These are phyloP conservation scores for Phyto melanocephala DNA, from an alignment of 2,888 invertebrate genomes.

Conservation along the genomic window DNA sequence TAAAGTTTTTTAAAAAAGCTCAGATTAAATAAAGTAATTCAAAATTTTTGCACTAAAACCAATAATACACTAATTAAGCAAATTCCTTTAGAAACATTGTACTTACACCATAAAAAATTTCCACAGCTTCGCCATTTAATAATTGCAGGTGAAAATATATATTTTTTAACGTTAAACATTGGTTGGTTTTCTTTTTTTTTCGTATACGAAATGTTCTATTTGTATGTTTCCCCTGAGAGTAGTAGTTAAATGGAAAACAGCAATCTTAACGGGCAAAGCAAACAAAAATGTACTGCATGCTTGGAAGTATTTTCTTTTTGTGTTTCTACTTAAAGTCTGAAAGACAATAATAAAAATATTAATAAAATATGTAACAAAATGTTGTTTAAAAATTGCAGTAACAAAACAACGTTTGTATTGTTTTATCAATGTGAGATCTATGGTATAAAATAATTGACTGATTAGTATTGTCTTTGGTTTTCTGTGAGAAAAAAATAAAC, in stretches of 20 bases:
- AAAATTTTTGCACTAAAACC: too few relatives aligned
- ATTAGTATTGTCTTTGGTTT: background rate
- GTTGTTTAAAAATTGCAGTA: slow-evolving; percentile 27
- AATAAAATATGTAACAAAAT: slow-evolving; percentile 47
- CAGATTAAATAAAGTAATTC: too few relatives aligned
- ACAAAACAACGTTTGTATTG: slow-evolving; percentile 19
- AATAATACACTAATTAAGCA: too few relatives aligned
- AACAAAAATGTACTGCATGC: slow-evolving; percentile 41
- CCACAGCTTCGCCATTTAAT: slow-evolving; percentile 28
- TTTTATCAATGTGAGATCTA: slow-evolving; percentile 21
- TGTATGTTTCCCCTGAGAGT: background rate
- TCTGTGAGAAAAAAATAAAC: background rate
- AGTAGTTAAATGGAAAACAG: slow-evolving; percentile 24
- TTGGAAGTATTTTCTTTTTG: slow-evolving; percentile 23
- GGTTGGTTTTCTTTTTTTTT: slow-evolving; percentile 20
- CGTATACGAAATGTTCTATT: background rate
- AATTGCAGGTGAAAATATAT: slow-evolving; percentile 20
- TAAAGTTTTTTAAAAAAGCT: too few relatives aligned
- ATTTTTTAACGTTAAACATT: background rate
- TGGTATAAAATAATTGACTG: background rate
- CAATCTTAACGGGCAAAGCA: slow-evolving; percentile 44
- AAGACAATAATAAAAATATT: slow-evolving; percentile 62
- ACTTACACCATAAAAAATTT: background rate
- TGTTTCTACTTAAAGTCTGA: slow-evolving; percentile 52
- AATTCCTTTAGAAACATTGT: background rate